Evolutionary conservation across 2,888 invertebrate species (phyloP).

Genomic region (Mylabris sibirica): DNA sequence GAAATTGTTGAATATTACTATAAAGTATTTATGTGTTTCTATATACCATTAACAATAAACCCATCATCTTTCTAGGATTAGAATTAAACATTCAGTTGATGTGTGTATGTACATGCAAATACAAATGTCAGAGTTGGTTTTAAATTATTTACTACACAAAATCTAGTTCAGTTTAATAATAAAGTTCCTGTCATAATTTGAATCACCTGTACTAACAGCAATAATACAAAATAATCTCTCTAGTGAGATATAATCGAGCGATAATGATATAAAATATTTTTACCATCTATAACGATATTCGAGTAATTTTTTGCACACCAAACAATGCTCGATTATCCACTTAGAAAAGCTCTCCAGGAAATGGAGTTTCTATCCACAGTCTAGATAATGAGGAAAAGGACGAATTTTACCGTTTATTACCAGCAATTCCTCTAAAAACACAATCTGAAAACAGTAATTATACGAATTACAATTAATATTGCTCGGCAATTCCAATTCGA

Average conservation of each 20-base stretch:
- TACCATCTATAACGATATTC: not conserved
- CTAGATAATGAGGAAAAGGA: not conserved
- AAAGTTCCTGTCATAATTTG: not conserved
- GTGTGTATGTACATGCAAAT: not conserved
- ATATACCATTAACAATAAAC: not conserved
- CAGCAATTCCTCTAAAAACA: not conserved
- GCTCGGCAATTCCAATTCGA: not conserved
- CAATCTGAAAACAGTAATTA: not conserved
- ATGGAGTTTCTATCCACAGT: not conserved
- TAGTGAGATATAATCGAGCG: not conserved
- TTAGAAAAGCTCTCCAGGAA: not conserved
- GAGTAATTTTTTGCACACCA: not conserved
- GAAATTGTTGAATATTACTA: not conserved
- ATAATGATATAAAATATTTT: not conserved
- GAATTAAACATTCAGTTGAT: not conserved
- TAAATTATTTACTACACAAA: not conserved
- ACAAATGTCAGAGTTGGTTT: not conserved
- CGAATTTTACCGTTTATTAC: slow-evolving; percentile 8
- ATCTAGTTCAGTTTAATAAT: not conserved
- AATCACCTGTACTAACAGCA: not conserved
- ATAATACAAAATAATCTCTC: not conserved
- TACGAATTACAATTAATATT: not conserved
- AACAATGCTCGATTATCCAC: slow-evolving; percentile 9
- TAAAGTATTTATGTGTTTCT: not conserved
- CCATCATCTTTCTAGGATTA: not conserved